Base-by-base conservation (phyloP, 2,797 vertebrate species). In the Pangasius macronema region DNA sequence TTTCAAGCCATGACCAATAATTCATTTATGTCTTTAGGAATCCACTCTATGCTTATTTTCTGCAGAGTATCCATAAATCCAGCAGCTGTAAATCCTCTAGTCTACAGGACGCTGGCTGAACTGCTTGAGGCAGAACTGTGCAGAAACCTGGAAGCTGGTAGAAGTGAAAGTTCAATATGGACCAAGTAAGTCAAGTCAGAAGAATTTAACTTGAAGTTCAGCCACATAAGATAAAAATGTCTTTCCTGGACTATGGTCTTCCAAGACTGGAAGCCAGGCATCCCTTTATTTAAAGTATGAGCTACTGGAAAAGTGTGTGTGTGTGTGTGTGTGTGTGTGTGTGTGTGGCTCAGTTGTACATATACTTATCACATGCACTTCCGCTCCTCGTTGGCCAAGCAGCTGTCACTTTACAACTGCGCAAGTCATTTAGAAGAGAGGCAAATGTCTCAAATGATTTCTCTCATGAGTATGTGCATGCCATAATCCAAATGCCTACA, bases 331-430 rank as follows among this genome's bases (percentile, higher is more conserved):
- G 42, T 46, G 42, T 46, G 7, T 9, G 42, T 46, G 27, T 67
- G 61, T 67, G 14, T 61, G 18, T 42, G 36, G 1, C 3, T 72
- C 16, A 4, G 49, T 46, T 46, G 18, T 46, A 46, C 53, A 61
- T 75, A 75, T 61, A 70, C 46, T 53, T 70, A 68, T 83, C 80
- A 63, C 67, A 83, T 53, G 57, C 53, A 87, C 61, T 82, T 88
- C 87, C 39, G 24, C 39, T 65, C 27, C 39, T 7, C 36, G 0
- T 30, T 10, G 39, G 59, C 70, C 42, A 67, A 76, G 65, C 79
- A 87, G 88, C 85, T 88, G 85, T 77, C 57, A 82, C 27, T 46
- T 82, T 46, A 82, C 79, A 63, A 82, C 68, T 81, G 85, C 14
- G 3, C 36, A 77, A 24, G 39, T 49, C 70, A 63, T 80, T 82